A percentile compares a stretch with the other conserved stretches of the same genome.
Evolutionary conservation across 2,888 invertebrate genomes (phyloP).

Genomic region (Nemoura dubitans): DNA sequence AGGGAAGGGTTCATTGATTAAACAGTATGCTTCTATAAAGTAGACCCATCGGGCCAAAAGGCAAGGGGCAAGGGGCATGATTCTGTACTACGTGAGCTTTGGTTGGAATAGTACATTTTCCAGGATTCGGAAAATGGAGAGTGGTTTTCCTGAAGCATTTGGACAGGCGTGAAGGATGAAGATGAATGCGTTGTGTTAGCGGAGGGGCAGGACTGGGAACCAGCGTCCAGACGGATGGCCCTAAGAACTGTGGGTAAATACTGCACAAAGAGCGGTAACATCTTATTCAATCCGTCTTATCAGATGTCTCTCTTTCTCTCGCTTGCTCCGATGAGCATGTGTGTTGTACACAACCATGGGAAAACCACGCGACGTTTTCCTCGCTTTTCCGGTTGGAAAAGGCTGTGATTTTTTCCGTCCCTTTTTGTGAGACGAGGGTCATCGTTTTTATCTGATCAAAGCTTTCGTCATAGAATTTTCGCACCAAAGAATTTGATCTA

Average conservation of each 20-base stretch:
- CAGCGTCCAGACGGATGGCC: not conserved
- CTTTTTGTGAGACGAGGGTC: not conserved
- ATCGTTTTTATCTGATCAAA: not conserved
- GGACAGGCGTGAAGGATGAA: constrained; percentile 30
- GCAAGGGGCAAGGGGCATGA: too few species aligned
- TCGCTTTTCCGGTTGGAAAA: not conserved
- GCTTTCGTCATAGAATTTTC: not conserved
- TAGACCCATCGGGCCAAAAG: too few species aligned
- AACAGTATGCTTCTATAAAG: too few species aligned
- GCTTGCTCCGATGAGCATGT: not conserved
- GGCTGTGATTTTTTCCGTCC: not conserved
- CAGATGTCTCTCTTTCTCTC: not conserved
- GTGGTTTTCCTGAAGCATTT: not conserved
- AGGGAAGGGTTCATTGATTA: too few species aligned
- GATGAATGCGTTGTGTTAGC: not conserved
- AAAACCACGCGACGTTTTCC: not conserved
- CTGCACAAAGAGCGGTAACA: not conserved
- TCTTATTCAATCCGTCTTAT: not conserved
- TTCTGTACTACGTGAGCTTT: too few species aligned
- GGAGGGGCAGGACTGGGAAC: not conserved
- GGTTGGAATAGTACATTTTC: not conserved
- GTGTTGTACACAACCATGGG: not conserved
- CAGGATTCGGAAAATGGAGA: not conserved
- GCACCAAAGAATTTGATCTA: not conserved
- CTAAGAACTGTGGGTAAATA: not conserved